Evolutionary conservation across 1,140 invertebrate species (phyloP).

Genomic region (Sesamia nonagrioides): DNA sequence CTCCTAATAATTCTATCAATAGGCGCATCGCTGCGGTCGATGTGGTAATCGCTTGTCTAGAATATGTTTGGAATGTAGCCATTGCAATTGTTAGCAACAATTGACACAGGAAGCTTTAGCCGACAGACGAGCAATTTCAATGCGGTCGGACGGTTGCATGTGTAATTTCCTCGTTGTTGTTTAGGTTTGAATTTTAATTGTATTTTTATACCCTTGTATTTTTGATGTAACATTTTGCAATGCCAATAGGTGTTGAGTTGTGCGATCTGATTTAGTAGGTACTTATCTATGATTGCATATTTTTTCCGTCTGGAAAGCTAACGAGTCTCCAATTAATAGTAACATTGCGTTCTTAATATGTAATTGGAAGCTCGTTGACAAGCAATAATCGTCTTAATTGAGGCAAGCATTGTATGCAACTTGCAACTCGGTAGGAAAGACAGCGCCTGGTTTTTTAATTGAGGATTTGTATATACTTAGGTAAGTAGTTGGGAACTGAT

Average conservation of each 20-base stretch:
- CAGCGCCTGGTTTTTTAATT: too few species aligned
- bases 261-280: too few species aligned
- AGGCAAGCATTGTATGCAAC: too few species aligned
- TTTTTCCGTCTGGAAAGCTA: too few species aligned
- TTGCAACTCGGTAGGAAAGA: too few species aligned
- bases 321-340: too few species aligned
- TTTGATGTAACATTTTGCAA: neutral
- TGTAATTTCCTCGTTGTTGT: conserved; percentile 37
- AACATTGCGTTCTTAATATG: too few species aligned
- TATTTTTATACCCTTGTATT: neutral
- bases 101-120: conserved; percentile 63
- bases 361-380: neutral
- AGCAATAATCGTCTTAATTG: too few species aligned
- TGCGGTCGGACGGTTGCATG: conserved; percentile 35
- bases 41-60: conserved; percentile 67
- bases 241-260: neutral
- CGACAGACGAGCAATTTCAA: conserved; percentile 43
- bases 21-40: conserved; percentile 75
- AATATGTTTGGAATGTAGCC: conserved; percentile 49
- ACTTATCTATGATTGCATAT: too few species aligned
- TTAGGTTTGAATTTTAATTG: conserved; percentile 29
- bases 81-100: conserved; percentile 61
- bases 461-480: too few species aligned
- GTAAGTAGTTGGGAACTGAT: too few species aligned
- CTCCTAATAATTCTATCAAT: conserved; percentile 83